Evolutionary conservation across 2,888 invertebrate species (phyloP).

Genomic region (Cataglyphis livida): DNA sequence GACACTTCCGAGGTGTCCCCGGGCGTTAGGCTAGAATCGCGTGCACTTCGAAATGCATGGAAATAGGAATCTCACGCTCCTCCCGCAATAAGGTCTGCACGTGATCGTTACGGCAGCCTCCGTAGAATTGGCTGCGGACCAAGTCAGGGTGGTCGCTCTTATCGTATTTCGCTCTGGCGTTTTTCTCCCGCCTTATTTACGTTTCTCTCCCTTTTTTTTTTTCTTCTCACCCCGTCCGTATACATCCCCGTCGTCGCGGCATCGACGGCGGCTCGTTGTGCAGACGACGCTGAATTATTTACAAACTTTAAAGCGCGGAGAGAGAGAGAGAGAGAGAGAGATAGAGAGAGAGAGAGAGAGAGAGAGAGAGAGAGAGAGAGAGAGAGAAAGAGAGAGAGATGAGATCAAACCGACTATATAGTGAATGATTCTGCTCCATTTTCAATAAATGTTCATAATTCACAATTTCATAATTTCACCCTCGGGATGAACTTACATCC

Average conservation of each 20-base stretch:
- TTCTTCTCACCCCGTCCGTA: not conserved
- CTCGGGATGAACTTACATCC: conserved; percentile 22
- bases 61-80: conserved; percentile 65
- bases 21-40: conserved; percentile 47
- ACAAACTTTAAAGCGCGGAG: conserved; percentile 55
- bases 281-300: conserved; percentile 69
- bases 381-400: not conserved
- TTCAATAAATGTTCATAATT: conserved; percentile 40
- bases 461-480: conserved; percentile 19
- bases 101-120: conserved; percentile 51
- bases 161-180: conserved; percentile 59
- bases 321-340: not conserved
- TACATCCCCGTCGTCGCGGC: conserved; percentile 22
- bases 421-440: conserved; percentile 15
- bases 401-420: conserved; percentile 12
- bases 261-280: conserved; percentile 50
- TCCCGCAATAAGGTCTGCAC: conserved; percentile 62
- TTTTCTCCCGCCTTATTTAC: conserved; percentile 49
- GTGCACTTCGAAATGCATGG: conserved; percentile 59
- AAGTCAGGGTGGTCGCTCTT: conserved; percentile 57
- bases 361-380: no score
- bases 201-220: not conserved
- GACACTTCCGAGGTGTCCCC: conserved; percentile 32
- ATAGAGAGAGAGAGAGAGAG: no score
- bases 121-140: conserved; percentile 64